A percentile compares a stretch with the other conserved stretches of the same genome.
These are phyloP conservation scores for Pyrocephalus nanus DNA, from an alignment of 2,797 vertebrate genomes.

Conservation along the genomic window DNA sequence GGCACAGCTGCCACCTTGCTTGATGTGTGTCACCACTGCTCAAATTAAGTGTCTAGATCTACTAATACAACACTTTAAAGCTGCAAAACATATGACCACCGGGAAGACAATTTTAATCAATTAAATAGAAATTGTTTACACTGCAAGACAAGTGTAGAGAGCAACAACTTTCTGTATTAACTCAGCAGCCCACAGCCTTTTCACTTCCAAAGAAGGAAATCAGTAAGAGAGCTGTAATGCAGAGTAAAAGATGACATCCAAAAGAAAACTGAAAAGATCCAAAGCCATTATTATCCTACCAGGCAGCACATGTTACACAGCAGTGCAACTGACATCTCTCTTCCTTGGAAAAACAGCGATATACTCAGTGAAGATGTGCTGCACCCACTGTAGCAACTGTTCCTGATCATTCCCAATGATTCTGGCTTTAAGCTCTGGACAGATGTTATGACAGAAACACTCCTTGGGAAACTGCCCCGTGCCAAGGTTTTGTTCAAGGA, in stretches of 20 bases:
- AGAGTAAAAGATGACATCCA: background rate
- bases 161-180: background rate
- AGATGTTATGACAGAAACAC: background rate
- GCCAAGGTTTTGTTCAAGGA: background rate
- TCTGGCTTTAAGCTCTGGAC: background rate
- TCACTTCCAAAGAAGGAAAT: background rate
- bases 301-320: background rate
- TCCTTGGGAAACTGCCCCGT: background rate
- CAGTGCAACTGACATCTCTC: background rate
- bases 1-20: background rate
- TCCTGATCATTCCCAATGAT: background rate
- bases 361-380: background rate
- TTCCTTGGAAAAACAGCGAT: background rate
- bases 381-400: background rate
- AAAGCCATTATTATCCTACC: background rate
- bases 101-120: constrained; percentile 15
- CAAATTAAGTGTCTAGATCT: background rate
- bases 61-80: background rate
- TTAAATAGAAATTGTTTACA: background rate
- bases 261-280: background rate
- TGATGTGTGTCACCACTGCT: background rate
- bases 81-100: background rate
- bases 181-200: background rate
- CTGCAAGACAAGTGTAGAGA: background rate
- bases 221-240: background rate